These are phyloP conservation scores for Balearica regulorum DNA, from an alignment of 2,797 vertebrate genomes.

Conservation along the genomic window DNA sequence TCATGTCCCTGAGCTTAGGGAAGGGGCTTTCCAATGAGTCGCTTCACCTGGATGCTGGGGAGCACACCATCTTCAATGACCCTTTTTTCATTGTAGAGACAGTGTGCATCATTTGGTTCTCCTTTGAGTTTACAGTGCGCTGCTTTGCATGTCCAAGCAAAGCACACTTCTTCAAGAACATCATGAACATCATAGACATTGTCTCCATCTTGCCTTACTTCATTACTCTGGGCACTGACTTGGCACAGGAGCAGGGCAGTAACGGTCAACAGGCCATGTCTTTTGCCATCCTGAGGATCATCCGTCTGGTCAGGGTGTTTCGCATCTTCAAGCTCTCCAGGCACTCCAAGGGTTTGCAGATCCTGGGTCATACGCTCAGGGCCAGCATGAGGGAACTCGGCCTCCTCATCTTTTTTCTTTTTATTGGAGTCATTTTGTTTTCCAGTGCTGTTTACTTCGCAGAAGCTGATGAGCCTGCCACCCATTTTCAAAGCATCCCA, in stretches of 20 bases:
- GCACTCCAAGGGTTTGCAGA: slow-evolving; percentile 98
- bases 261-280: slow-evolving; percentile 92
- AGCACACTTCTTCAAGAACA: slow-evolving; percentile 93
- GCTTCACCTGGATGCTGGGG: slow-evolving; percentile 70
- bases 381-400: slow-evolving; percentile 98
- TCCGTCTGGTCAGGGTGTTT: slow-evolving; percentile 95
- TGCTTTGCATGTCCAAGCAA: slow-evolving; percentile 97
- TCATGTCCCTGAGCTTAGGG: slow-evolving; percentile 65
- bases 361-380: slow-evolving; percentile 94
- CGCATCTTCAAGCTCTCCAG: slow-evolving; percentile 98
- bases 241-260: slow-evolving; percentile 87
- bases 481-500: slow-evolving; percentile 98
- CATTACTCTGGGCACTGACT: slow-evolving; percentile 96
- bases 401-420: slow-evolving; percentile 97
- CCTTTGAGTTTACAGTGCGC: slow-evolving; percentile 95
- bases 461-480: slow-evolving; percentile 93
- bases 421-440: slow-evolving; percentile 98
- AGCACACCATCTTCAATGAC: slow-evolving; percentile 94
- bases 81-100: slow-evolving; percentile 99
- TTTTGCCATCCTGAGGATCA: slow-evolving; percentile 97
- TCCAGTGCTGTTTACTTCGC: slow-evolving; percentile 99
- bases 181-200: slow-evolving; percentile 99
- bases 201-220: slow-evolving; percentile 99
- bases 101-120: slow-evolving; percentile 99
- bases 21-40: slow-evolving; percentile 78